Base-by-base conservation (phyloP, 2,888 invertebrate species). In the Galeruca laticollis region DNA sequence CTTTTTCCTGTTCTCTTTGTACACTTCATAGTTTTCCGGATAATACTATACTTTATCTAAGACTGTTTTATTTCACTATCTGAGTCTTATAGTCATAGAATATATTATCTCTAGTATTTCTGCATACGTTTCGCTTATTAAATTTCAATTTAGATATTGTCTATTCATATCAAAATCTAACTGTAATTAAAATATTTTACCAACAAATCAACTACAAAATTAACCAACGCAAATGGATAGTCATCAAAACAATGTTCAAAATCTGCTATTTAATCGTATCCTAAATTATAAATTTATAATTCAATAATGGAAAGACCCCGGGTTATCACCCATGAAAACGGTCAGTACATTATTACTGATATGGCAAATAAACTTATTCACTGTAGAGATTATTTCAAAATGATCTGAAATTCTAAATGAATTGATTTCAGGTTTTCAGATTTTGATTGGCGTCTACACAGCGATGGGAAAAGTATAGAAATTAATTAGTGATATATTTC, bases 141-240 rank as follows among this genome's bases (percentile, higher is more conserved):
- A n/a, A 40, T 13, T n/a, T 3, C 13, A 40, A 13, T 0, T 40
- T 6, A 40, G n/a, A 40, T 40, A 40, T n/a, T 40, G 13, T 40
- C 13, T 40, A 1, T n/a, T n/a, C 5, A 40, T 40, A n/a, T 2
- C n/a, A 40, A 37, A 37, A 3, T 37, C 2, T 37, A 37, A 37
- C 35, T 11, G 35, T 2, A 26, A 0, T 13, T 40, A 13, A 37
- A 13, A n/a, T 26, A 2, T 26, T 20, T 56, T 15, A 13, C 8
- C 33, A 15, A 31, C 15, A 13, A 37, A 11, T 59, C 3, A 59
- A 68, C 70, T 72, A 69, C 76, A 74, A 76, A 75, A 74, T 78
- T 72, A 64, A 76, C 70, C 71, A 69, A 60, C 66, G 69, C 71
- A 75, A 75, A 73, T 71, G 72, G 73, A 68, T 61, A 54, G 65